Percentiles rank a stretch among this genome's conserved stretches.
Conservation (phyloP, 2,888 invertebrate genomes). For the Pristionchus maxplancki region DNA sequence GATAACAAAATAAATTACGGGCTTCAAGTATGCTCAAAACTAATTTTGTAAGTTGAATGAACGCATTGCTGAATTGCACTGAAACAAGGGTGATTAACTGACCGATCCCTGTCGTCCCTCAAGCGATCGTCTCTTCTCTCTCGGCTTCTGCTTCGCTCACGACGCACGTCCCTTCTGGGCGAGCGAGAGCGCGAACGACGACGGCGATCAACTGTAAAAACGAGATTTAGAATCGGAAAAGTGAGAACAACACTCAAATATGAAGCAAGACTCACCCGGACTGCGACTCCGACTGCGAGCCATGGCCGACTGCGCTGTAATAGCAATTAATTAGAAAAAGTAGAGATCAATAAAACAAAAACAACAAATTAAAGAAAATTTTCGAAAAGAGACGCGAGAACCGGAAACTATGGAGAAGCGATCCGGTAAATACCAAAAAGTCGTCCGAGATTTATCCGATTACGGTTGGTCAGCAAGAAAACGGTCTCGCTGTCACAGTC, state of each 20-base stretch:
- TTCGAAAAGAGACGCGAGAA: constrained; percentile 37
- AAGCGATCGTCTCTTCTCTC: constrained; percentile 47
- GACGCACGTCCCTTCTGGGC: neutral
- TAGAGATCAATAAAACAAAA: neutral
- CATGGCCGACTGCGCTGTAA: constrained; percentile 51
- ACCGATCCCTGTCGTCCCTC: constrained; percentile 50
- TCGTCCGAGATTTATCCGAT: neutral
- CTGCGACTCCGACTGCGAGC: constrained; percentile 59
- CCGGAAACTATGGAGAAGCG: neutral
- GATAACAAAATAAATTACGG: neutral
- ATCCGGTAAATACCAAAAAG: neutral
- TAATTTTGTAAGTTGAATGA: too few relatives aligned
- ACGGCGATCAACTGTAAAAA: constrained; percentile 35
- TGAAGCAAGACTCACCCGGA: constrained; percentile 51
- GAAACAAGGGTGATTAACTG: neutral
- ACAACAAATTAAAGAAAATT: neutral
- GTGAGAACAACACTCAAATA: neutral
- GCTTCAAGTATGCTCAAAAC: neutral
- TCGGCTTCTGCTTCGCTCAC: constrained; percentile 38
- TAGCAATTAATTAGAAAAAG: neutral
- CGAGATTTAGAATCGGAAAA: neutral
- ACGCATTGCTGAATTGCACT: too few relatives aligned
- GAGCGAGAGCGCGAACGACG: constrained; percentile 50
- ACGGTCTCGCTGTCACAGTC: neutral
- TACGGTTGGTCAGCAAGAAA: neutral